Evolutionary conservation across 2,888 invertebrate species (phyloP), one percentile per base, ranked within the genome.

Genomic region (Spilarctia lutea): DNA sequence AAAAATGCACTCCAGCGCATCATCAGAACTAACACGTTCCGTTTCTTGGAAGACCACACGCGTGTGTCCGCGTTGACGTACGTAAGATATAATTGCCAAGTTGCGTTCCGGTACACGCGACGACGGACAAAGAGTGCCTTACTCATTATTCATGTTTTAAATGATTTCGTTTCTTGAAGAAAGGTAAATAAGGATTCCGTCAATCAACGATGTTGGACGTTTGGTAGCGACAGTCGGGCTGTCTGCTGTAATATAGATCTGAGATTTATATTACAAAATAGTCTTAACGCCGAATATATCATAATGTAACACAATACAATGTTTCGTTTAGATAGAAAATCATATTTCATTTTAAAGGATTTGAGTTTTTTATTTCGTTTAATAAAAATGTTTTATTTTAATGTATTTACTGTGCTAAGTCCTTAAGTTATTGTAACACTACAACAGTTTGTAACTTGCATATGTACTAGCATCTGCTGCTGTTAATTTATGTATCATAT

Each of bases 11-110:
- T 83, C 83, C 77, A 35, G 75, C 85, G 78, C 83, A 83, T 82
- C 75, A 78, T 77, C 79, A 65, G 70, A 74, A 20, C 77, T 70
- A 80, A 78, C 75, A 80, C 83, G 86, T 84, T 81, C 83, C 83
- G 85, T 81, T 87, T 88, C 88, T 84, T 74, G 75, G 87, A 86
- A 87, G 88, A 85, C 88, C 88, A 88, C 88, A 87, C 87, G 81
- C 85, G 79, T 74, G 79, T 72, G 80, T 52, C 77, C 71, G 73
- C 80, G 88, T 82, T 88, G 89, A 89, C 83, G 83, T 84, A 87
- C 78, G 83, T 75, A 83, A 84, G 85, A 75, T 81, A 81, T 89
- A 88, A 88, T 87, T 88, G 89, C 86, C 85, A 80, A 81, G 79
- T 79, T 82, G 81, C 80, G 83, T 77, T 80, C 72, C 81, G 65